phyloP scores from a whole-genome alignment of 2,888 invertebrate species.

The Thera obeliscata region DNA sequence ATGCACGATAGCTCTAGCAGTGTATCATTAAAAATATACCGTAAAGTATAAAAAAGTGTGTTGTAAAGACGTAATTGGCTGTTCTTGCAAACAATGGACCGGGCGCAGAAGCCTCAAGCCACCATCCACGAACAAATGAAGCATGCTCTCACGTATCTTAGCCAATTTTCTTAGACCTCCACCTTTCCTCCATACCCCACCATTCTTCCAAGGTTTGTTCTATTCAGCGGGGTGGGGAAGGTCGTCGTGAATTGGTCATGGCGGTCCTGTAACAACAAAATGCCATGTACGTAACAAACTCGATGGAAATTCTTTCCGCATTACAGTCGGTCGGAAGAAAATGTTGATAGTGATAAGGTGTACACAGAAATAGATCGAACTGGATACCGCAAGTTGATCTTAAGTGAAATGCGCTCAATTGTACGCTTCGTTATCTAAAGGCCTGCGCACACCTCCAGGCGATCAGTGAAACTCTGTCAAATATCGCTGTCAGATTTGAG shows the following conservation, averaged over 20 bases:
- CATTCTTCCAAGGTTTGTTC: slow-evolving; percentile 19
- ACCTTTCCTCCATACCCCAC: slow-evolving; percentile 29
- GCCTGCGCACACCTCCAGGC: no score
- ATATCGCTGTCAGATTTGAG: no score
- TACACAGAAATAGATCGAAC: no score
- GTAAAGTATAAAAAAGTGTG: slow-evolving; percentile 65
- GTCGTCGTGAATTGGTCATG: slow-evolving; percentile 48
- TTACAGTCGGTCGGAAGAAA: slow-evolving; percentile 54
- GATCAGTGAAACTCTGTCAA: no score
- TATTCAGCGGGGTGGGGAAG: slow-evolving; percentile 37
- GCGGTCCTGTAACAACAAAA: slow-evolving; percentile 61
- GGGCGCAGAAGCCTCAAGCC: slow-evolving; percentile 70
- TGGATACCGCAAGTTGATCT: no score
- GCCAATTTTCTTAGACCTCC: slow-evolving; percentile 56
- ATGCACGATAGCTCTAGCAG: slow-evolving; percentile 9
- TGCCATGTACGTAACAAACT: slow-evolving; percentile 63
- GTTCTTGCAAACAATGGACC: slow-evolving; percentile 73
- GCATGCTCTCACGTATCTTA: slow-evolving; percentile 69
- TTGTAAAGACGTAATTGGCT: slow-evolving; percentile 76
- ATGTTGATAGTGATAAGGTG: slow-evolving; percentile 45
- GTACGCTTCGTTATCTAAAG: no score
- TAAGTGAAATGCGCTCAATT: no score
- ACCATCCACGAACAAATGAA: slow-evolving; percentile 66
- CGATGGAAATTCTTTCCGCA: slow-evolving; percentile 62
- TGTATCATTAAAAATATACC: slow-evolving; percentile 42